Base-by-base conservation (phyloP, 2,113 vertebrate genomes). In the Aphelocoma coerulescens region DNA sequence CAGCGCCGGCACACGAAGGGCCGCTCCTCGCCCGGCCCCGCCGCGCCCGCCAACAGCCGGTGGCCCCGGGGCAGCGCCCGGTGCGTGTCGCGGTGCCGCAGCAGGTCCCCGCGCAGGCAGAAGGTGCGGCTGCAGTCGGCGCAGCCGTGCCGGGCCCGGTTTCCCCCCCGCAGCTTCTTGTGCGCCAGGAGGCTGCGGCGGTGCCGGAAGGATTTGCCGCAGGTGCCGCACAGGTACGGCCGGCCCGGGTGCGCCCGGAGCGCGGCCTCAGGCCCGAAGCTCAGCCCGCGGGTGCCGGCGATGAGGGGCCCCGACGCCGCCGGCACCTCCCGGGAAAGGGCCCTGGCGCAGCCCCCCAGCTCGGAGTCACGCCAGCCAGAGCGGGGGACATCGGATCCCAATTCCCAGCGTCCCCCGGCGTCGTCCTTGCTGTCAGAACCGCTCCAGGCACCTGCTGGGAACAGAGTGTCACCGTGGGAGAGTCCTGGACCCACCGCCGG, bases 1-100 rank as follows among this genome's bases (percentile, higher is more conserved):
- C 98, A 98, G 68, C 96, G 96, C 8, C 91, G 14, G 77, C 99
- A 99, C 62, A 97, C 97, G 90, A 98, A 99, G 6, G 99, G 98
- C 26, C 96, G 95, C 94, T 98, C 98, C 55, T 63, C 81, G 13
- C 79, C 86, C 78, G 99, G 98, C 7, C 94, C 97, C 2, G 96
- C 97, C 65, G 98, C 98, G 94, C 98, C 98, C 12, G 44, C 17
- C 3, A 71, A 75, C 75, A 8, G 24, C n/a, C 46, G 46, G 33
- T 9, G 12, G 11, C 23, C 10, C 48, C 4, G 9, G 11, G 39
- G 32, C 17, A 13, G 52, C 52, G 23, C 39, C 17, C 73, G 57
- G 57, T 39, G 57, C 9, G 9, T 3, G n/a, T 9, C 97, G 92
- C 98, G 98, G 97, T 99, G 99, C 37, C 99, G 98, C 8, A 98